Evolutionary conservation across 2,797 vertebrate genomes (phyloP), one percentile per base, ranked within the genome.

Genomic region (Dipus sagitta): DNA sequence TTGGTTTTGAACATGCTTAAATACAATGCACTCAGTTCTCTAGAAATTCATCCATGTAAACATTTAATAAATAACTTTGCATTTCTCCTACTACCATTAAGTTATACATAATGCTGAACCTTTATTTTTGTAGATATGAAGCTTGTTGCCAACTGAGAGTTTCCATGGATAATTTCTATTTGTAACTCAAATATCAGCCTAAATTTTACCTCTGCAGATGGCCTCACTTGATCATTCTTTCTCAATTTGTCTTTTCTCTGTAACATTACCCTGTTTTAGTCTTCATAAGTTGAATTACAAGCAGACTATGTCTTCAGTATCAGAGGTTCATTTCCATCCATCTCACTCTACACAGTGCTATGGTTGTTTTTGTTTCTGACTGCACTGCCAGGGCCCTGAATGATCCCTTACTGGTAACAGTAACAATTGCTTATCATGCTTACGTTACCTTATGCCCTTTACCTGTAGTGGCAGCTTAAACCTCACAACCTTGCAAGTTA

Each of bases 31-130:
- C 34, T 93, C 38, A 76, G 62, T 54, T 54, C 68, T 80, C 28
- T 8, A 93, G 21, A 88, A 85, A 92, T 54, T 91, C 65, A 90
- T 85, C 93, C 68, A 71, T 83, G 93, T 52, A 81, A 91, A 86
- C 18, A 76, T n/a, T 72, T 34, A 70, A 38, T 64, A n/a, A 34
- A 77, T 28, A 75, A 60, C 9, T 88, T 89, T 79, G 20, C 54
- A 54, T 78, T 78, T 91, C 42, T 86, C 70, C 23, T 18, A 54
- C 42, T 28, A 65, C 58, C 10, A 72, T 77, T 74, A 82, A 91
- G 42, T 2, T 42, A 17, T 21, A 68, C 15, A 80, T 4, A n/a
- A 32, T 38, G 47, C 28, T 24, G 13, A 64, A 77, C 26, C 67
- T 84, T 32, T 74, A 26, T 32, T 85, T 75, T 72, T 87, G 32